Evolutionary conservation across 1,140 invertebrate species (phyloP), one percentile per base, ranked within the genome.

Genomic region (Drosophila malerkotliana): DNA sequence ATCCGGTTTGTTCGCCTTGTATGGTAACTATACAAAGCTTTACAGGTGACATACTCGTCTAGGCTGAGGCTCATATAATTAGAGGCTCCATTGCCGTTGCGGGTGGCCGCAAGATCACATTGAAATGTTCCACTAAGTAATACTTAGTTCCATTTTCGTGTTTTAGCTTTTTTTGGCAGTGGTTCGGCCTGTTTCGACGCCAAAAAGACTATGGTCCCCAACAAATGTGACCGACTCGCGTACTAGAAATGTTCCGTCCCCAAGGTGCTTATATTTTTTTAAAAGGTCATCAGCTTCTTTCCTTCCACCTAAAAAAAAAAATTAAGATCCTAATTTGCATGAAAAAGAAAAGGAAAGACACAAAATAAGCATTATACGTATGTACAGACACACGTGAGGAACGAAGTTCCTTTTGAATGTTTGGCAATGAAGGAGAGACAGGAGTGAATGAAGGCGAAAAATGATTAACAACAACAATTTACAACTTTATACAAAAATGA

Each of bases 21-120:
- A n/a, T n/a, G n/a, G n/a, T n/a, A 99, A 92, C 98, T 97, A 88
- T 96, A 97, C 32, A 96, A 85, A 3, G 96, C 96, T 92, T 98
- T 98, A 37, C 90, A 91, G 12, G 90, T 91, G 9, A 91, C 90
- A 53, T 90, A 77, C 10, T 92, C 91, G 48, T 91, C 89, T 14
- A 88, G 61, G 62, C 79, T 80, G 21, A 97, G 97, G 92, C 98
- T 97, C 95, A 98, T 97, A 80, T 98, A 98, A 4, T 96, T 97
- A 1, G 96, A 95, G 44, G 96, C 95, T 3, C 95, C 96, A 83
- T 96, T 96, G 45, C 96, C 95, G 15, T 94, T 93, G 30, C 47
- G 48, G 5, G 71, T 10, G 71, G 95, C 94, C 78, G 96, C 95
- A 12, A 94, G 74, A 2, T 82, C 82, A 18, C 75, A 53, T 24